Percentiles rank a stretch among this genome's conserved stretches.
These are phyloP conservation scores for Apteryx owenii DNA, from an alignment of 2,113 vertebrate species.

Conservation along the genomic window DNA sequence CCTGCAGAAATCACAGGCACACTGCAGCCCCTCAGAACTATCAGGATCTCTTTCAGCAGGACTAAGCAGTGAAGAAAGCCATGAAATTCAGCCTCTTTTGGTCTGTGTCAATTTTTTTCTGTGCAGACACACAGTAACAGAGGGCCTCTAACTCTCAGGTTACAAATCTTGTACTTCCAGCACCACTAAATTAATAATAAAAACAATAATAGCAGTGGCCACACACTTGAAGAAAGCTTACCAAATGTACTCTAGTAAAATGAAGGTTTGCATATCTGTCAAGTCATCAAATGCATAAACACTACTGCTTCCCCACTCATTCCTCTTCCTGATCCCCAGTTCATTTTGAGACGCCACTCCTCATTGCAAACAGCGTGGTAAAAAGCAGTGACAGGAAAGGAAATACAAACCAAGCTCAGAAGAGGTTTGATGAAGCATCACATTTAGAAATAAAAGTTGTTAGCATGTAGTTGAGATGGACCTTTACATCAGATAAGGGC, in stretches of 20 bases:
- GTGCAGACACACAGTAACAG: neutral
- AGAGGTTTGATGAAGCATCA: neutral
- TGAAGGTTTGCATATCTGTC: neutral
- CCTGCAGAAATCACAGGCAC: neutral
- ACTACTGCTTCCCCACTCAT: neutral
- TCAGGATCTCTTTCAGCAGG: neutral
- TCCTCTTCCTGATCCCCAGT: neutral
- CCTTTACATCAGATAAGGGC: slow-evolving; percentile 25
- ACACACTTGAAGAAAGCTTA: neutral
- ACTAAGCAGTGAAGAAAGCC: neutral
- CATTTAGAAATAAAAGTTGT: slow-evolving; percentile 13
- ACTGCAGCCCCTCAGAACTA: neutral
- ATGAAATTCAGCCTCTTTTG: neutral
- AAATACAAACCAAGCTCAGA: neutral
- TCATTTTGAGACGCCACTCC: neutral
- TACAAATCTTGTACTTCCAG: neutral
- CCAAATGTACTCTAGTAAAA: neutral
- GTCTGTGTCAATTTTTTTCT: neutral
- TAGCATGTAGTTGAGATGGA: slow-evolving; percentile 22
- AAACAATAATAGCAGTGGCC: neutral
- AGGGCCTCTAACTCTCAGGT: neutral
- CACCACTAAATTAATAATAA: neutral
- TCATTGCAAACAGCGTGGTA: slow-evolving; percentile 4
- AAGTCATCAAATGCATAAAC: neutral
- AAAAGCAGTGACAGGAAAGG: neutral